Base-by-base conservation (phyloP, 2,113 vertebrate genomes). In the Vulpes vulpes region DNA sequence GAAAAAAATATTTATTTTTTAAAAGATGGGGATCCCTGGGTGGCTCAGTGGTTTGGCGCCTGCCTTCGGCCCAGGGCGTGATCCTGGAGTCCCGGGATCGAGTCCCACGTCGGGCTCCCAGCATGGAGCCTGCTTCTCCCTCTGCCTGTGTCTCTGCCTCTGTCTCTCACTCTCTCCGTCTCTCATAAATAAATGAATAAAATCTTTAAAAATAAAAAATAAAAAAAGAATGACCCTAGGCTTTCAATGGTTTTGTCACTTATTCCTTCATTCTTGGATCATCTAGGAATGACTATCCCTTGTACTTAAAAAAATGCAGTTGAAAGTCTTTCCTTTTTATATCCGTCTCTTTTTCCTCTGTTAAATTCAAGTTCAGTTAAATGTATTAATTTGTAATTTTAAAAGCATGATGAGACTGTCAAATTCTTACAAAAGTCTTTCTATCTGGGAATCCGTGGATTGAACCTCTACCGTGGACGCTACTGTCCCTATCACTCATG, bases 401-500 rank as follows among this genome's bases (percentile, higher is more conserved):
- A 5, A 73, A 67, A 74, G 27, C 73, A 11, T 5, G n/a, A 53
- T 4, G 35, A 74, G 38, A 3, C 22, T 2, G 38, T 2, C 25
- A n/a, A 2, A 0, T 38, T 19, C 81, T 69, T n/a, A 32, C 0
- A 0, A 8, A 67, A 64, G 51, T 0, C 0, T 11, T 22, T 43
- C 25, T 5, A 5, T 11, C 22, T 5, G 2, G 1, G 7, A 32
- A 1, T 5, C n/a, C 25, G 11, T 5, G 4, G 57, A 25, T 8
- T 20, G 38, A 12, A 0, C 43, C 0, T 1, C 32, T 8, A 10
- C 2, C 0, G 2, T 2, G 25, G 17, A 19, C 5, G 14, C 12
- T 1, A 0, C 67, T 0, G 0, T 6, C 69, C 1, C 32, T 1
- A 0, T 10, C 25, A 0, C 7, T 4, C 8, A 1, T 4, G 2